Base-by-base conservation (phyloP, 2,797 vertebrate species). In the Pitangus sulphuratus region DNA sequence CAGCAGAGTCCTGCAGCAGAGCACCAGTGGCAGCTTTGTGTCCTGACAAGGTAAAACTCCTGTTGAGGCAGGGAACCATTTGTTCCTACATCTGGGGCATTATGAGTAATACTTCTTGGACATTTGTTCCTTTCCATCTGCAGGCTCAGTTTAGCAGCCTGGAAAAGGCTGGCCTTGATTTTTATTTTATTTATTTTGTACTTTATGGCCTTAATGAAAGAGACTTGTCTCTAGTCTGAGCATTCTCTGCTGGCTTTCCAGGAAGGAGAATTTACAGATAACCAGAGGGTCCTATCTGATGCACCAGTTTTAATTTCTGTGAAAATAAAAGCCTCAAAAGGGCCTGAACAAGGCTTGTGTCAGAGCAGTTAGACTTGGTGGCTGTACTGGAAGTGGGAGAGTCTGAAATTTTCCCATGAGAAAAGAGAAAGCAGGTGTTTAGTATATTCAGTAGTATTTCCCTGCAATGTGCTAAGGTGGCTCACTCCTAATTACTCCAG, bases 141-240 rank as follows among this genome's bases (percentile, higher is more conserved):
- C 60, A 62, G 66, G 22, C 35, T 82, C 33, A 26, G 74, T 58
- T 87, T 51, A 87, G 39, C 33, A 74, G 35, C 37, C 42, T 84
- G 62, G 47, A 72, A 87, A 84, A 93, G 28, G 11, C 75, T 87
- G 77, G 87, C 45, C 48, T 97, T 68, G 66, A 42, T 72, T 83
- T 92, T 74, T 42, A 24, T 89, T 89, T 61, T 68, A 37, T 44
- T 91, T 87, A 14, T 78, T 92, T 87, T 58, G 50, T 82, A 35
- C 33, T 93, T 88, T 76, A 31, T 24, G 28, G 56, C 18, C 22
- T 22, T 11, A 10, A 7, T 60, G 48, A 54, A 69, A 83, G 33
- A 19, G 25, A 21, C 12, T 80, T 88, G 26, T 77, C 80, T 83
- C 48, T 42, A 40, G 17, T 72, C 30, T 26, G 14, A 84, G 61